Evolutionary conservation across 2,797 vertebrate genomes (phyloP), one percentile per base, ranked within the genome.

Genomic region (Ptychadena robeensis): DNA sequence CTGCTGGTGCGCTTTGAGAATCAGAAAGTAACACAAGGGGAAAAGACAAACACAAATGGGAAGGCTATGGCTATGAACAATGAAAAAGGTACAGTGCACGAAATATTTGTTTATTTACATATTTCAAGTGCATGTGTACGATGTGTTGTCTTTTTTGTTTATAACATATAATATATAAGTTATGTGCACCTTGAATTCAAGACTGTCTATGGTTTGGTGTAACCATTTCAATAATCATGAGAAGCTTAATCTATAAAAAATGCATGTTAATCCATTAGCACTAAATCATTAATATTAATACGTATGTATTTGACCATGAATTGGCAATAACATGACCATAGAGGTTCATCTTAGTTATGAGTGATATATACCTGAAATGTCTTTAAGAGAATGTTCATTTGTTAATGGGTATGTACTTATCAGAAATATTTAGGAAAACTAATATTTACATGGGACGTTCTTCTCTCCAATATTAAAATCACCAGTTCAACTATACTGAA

Each of bases 1-100:
- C 74, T 12, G 0, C 79, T 91, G 44, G 85, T 87, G 87, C 89
- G 78, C 73, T 82, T 89, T 61, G 85, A 91, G 57, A 81, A 27
- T 10, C 81, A 83, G 48, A 73, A 87, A 10, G 81, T 73, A 1
- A 67, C 31, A 10, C 89, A 85, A 84, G 82, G 85, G 28, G 28
- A 69, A 48, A 8, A 76, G 28, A n/a, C 30, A 57, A 10, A 1
- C n/a, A 28, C 31, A 11, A 25, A 59, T 11, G 65, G 5, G 2
- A 68, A 79, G 53, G 66, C 14, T 67, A n/a, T 6, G 25, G 44
- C 11, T 66, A 8, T 31, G 18, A 75, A 38, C 35, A 66, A 53
- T 44, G 22, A 48, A 32, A 11, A 77, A 77, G 75, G 75, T 77
- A 77, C 9, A 53, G 28, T 53, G 25, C 6, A 32, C 3, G 27